Evolutionary conservation across 1,140 invertebrate species (phyloP), one percentile per base, ranked within the genome.

Genomic region (Bombus pyrosoma): DNA sequence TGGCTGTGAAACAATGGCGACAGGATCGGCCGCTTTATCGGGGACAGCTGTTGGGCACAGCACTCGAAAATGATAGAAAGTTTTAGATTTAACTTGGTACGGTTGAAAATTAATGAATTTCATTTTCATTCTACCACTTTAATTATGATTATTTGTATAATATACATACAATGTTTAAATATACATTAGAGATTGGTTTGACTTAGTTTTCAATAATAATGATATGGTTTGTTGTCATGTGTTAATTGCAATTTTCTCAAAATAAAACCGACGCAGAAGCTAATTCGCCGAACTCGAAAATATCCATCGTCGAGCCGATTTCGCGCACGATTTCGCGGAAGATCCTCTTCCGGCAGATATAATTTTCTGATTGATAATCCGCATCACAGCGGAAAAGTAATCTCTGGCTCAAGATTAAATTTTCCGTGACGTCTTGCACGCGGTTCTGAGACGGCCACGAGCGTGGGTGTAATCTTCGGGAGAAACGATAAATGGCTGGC

Each of bases 301-400:
- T 53, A 62, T 62, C 28, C 12, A 28, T 62, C 28, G 59, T 62
- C 0, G 10, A 13, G 28, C 28, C 59, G 59, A 62, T 62, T 62
- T 62, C 13, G 15, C 4, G 62, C 12, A 66, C 59, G 59, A 62
- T 62, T 62, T 62, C n/a, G n/a, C n/a, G 5, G n/a, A 66, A 32
- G n/a, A 66, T 66, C 13, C 15, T 32, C n/a, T 66, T 66, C 64
- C 37, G 39, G 39, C 0, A 25, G 39, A 47, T n/a, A 43, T 47
- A 82, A 82, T 82, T 66, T 82, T 64, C 80, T 82, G 71, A 64
- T 59, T 82, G 80, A 82, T 82, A 82, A 62, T 41, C 22, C 71
- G 53, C 25, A 47, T 74, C 80, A 64, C 39, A 6, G 41, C 18
- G 59, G 59, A 41, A 47, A 37, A 59, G 32, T 75, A 72, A 81